Evolutionary conservation across 2,888 invertebrate genomes (phyloP).

Genomic region (Drosophila longiperda): DNA sequence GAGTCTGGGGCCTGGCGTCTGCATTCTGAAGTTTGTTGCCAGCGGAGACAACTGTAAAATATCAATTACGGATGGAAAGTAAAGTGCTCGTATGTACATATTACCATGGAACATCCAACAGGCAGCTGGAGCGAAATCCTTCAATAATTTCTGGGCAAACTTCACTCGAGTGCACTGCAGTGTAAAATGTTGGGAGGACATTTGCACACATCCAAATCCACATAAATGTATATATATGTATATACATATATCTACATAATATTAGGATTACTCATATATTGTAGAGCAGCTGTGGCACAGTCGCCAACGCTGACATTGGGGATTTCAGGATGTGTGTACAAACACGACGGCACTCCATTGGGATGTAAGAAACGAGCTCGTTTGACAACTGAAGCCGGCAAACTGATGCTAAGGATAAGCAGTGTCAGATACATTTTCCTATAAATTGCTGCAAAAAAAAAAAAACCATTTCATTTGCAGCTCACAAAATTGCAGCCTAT

Average conservation of each 20-base stretch:
- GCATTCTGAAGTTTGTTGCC: slow-evolving; percentile 8
- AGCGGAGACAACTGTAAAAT: slow-evolving; percentile 69
- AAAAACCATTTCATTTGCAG: slow-evolving; percentile 74
- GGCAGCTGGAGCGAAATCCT: slow-evolving; percentile 65
- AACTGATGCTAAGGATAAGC: slow-evolving; percentile 37
- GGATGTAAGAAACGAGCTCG: slow-evolving; percentile 40
- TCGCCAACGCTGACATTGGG: slow-evolving; percentile 48
- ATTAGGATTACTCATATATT: slow-evolving; percentile 51
- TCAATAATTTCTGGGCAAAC: slow-evolving; percentile 74
- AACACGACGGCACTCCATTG: slow-evolving; percentile 51
- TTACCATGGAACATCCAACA: slow-evolving; percentile 35
- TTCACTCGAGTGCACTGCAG: slow-evolving; percentile 29
- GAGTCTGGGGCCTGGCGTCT: slow-evolving; percentile 7
- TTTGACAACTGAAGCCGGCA: slow-evolving; percentile 54
- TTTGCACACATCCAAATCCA: not conserved
- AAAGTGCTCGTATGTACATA: slow-evolving; percentile 61
- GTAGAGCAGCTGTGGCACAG: slow-evolving; percentile 52
- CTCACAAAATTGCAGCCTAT: slow-evolving; percentile 26
- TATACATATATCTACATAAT: slow-evolving; percentile 43
- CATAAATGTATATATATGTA: not conserved
- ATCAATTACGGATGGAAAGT: slow-evolving; percentile 70
- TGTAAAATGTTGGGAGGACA: slow-evolving; percentile 9
- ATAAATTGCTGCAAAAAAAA: slow-evolving; percentile 63
- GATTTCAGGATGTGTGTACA: slow-evolving; percentile 39
- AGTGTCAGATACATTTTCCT: slow-evolving; percentile 68